Percentiles rank a stretch among this genome's conserved stretches.
These are phyloP conservation scores for Idaea straminata DNA, from an alignment of 2,888 invertebrate genomes.

Conservation along the genomic window DNA sequence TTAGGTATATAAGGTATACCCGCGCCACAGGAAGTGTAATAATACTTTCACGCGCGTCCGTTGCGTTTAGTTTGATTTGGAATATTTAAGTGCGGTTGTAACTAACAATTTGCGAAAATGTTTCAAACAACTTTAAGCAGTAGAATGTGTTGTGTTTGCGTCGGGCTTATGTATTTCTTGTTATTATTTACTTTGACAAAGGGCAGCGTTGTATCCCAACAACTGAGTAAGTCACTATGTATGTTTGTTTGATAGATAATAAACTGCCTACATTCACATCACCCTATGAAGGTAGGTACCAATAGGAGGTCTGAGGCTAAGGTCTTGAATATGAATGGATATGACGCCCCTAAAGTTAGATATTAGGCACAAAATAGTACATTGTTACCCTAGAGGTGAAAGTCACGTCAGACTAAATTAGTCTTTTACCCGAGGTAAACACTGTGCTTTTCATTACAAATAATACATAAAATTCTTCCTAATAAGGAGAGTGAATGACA, in stretches of 20 bases:
- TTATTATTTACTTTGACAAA: slow-evolving; percentile 64
- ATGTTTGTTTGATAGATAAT: not conserved
- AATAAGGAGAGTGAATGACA: too few species aligned
- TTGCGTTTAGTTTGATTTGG: not conserved
- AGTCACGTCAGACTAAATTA: too few species aligned
- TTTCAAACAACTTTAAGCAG: slow-evolving; percentile 27
- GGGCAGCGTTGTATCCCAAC: slow-evolving; percentile 57
- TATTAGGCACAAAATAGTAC: too few species aligned
- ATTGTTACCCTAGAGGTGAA: too few species aligned
- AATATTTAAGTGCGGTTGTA: not conserved
- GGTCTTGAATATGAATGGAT: too few species aligned
- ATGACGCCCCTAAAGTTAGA: too few species aligned
- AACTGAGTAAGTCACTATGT: slow-evolving; percentile 55
- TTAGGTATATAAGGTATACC: too few species aligned
- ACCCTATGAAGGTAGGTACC: not conserved
- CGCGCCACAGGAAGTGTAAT: not conserved
- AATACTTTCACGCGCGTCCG: not conserved
- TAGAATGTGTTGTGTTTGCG: slow-evolving; percentile 65
- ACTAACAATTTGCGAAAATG: slow-evolving; percentile 1
- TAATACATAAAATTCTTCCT: too few species aligned
- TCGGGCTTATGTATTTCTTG: slow-evolving; percentile 54
- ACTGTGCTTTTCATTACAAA: too few species aligned
- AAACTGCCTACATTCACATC: not conserved
- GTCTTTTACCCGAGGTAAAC: too few species aligned
- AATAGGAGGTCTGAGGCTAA: not conserved